phyloP scores from a whole-genome alignment of 1,140 invertebrate genomes.

The Leptoteleia sp. region DNA sequence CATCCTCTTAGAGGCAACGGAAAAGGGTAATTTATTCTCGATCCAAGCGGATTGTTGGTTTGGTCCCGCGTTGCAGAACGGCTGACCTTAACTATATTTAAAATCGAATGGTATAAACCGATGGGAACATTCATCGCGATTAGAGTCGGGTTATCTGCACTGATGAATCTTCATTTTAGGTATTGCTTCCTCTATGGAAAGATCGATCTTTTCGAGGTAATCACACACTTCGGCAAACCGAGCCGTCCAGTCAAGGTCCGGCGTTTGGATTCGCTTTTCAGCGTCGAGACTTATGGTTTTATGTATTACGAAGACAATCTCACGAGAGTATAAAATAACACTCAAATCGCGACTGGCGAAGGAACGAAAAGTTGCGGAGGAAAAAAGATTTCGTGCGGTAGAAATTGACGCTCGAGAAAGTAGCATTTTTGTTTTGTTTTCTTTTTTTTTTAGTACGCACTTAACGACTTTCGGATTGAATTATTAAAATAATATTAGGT shows the following conservation, averaged over 20 bases:
- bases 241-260: conserved; percentile 64
- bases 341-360: conserved; percentile 26
- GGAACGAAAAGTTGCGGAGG: too few species aligned
- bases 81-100: conserved; percentile 49
- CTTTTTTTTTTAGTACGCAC: conserved; percentile 20
- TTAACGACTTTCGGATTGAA: conserved; percentile 25
- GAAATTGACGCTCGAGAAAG: conserved; percentile 24
- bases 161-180: conserved; percentile 64
- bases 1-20: not conserved
- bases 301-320: conserved; percentile 53
- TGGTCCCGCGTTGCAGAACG: conserved; percentile 5
- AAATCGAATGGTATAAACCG: conserved; percentile 48
- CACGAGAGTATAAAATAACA: conserved; percentile 50
- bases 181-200: conserved; percentile 60
- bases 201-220: conserved; percentile 64
- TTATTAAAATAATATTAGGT: conserved; percentile 45
- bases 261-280: conserved; percentile 51
- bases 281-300: conserved; percentile 56
- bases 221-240: conserved; percentile 60
- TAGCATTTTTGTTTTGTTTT: too few species aligned
- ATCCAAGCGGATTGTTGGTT: conserved; percentile 9
- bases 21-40: conserved; percentile 30
- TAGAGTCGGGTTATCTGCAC: conserved; percentile 55
- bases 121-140: conserved; percentile 56
- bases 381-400: conserved; percentile 10